These are phyloP conservation scores for Hesperia comma DNA, from an alignment of 2,888 invertebrate species.

Conservation along the genomic window DNA sequence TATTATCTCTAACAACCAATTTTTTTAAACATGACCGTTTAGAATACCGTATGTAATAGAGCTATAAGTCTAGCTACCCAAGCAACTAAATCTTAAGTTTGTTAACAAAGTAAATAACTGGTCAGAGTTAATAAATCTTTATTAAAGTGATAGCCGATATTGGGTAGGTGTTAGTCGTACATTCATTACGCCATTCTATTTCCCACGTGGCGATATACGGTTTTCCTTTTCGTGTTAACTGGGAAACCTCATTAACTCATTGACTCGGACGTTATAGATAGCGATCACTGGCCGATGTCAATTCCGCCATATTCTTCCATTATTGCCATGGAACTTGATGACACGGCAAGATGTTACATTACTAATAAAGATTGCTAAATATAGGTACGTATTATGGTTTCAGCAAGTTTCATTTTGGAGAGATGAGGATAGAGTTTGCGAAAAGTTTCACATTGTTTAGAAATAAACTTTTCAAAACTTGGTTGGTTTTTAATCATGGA, in stretches of 20 bases:
- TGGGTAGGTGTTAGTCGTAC: slow-evolving; percentile 22
- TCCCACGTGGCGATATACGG: slow-evolving; percentile 55
- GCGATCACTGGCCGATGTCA: slow-evolving; percentile 47
- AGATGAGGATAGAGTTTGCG: no score
- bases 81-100: not conserved
- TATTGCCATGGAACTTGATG: slow-evolving; percentile 18
- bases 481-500: no score
- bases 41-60: not conserved
- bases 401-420: no score
- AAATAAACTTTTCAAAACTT: no score
- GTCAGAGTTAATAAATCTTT: slow-evolving; percentile 22
- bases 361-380: no score
- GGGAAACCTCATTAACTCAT: slow-evolving; percentile 63
- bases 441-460: no score
- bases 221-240: slow-evolving; percentile 59
- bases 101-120: slow-evolving; percentile 7
- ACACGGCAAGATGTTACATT: slow-evolving; percentile 10
- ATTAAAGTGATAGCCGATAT: slow-evolving; percentile 27
- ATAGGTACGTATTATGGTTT: no score
- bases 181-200: slow-evolving; percentile 45
- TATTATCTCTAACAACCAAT: no score
- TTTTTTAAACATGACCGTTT: not conserved
- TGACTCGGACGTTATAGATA: slow-evolving; percentile 44
- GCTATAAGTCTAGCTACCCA: not conserved
- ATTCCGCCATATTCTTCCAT: slow-evolving; percentile 19